phyloP scores from a whole-genome alignment of 1,140 invertebrate genomes.

The Tetramorium parvispinum region DNA sequence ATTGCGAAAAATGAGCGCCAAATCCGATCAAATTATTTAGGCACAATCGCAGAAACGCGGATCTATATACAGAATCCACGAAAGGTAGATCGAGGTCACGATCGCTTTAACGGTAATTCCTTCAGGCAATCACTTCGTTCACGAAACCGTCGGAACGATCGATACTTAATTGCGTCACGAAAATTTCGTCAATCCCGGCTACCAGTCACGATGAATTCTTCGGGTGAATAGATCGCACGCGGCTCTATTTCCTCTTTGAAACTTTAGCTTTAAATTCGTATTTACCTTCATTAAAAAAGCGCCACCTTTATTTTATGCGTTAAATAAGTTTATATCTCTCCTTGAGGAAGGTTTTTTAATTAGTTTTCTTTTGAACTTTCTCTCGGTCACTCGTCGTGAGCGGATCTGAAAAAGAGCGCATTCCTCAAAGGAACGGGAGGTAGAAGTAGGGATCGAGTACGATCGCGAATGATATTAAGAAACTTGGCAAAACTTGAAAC shows the following conservation, averaged over 20 bases:
- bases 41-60: slow-evolving; percentile 43
- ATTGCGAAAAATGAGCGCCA: slow-evolving; percentile 21
- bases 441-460: neutral
- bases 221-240: neutral
- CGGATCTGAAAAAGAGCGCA: neutral
- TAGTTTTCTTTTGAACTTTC: neutral
- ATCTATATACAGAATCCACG: slow-evolving; percentile 67
- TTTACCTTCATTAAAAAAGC: neutral
- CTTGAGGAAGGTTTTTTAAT: neutral
- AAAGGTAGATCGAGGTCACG: slow-evolving; percentile 69
- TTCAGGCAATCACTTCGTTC: slow-evolving; percentile 58
- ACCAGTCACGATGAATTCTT: neutral
- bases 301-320: neutral
- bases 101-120: slow-evolving; percentile 73
- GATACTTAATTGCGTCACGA: slow-evolving; percentile 47
- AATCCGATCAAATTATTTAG: slow-evolving; percentile 44
- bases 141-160: slow-evolving; percentile 58
- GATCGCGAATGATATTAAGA: neutral
- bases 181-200: slow-evolving; percentile 36
- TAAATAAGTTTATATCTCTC: neutral
- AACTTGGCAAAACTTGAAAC: slow-evolving; percentile 2
- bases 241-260: neutral
- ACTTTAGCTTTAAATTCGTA: neutral
- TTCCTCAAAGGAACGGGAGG: neutral
- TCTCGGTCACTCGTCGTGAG: neutral